Base-by-base conservation (phyloP, 2,888 invertebrate genomes). In the Ecliptopera silaceata region DNA sequence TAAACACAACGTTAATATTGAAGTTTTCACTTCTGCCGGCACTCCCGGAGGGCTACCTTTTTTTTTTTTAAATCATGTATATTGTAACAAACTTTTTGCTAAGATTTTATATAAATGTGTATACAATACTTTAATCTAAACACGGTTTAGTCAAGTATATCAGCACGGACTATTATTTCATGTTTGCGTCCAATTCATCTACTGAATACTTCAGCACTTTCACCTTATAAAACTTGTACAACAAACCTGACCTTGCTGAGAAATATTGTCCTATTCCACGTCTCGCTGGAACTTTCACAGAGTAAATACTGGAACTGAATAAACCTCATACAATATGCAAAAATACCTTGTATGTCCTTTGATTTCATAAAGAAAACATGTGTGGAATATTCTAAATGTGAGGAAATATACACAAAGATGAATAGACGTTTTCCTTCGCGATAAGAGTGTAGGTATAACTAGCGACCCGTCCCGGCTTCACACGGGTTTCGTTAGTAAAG, bases 301-400 rank as follows among this genome's bases (percentile, higher is more conserved):
- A 15, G 43, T 31, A 36, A 42, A 43, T 43, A 42, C 41, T 44
- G 31, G 20, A n/a, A 17, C 47, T 32, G 44, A 48, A 48, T 48
- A 26, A 36, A 31, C 22, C 32, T 57, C 36, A 39, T 57, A 58
- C 58, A 52, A 57, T 52, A 52, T 52, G 56, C 56, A 57, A 39
- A 50, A 47, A 43, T 52, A 57, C 41, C 51, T 38, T 13, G 39
- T 43, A 15, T 34, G 36, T 36, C 42, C 46, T 51, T 56, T 56
- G 51, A 57, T 57, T 52, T 39, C 51, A 52, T 52, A 47, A 57
- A 52, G 42, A 44, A 52, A 48, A 52, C 57, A 52, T 39, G 43
- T 26, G 43, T 48, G 29, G 51, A 57, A 57, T 43, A 12, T 12
- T 38, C 36, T 32, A 42, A 47, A 42, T 55, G 18, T 26, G 42